These are phyloP conservation scores for Amphimallon solstitiale DNA, from an alignment of 2,888 invertebrate species.

Conservation along the genomic window DNA sequence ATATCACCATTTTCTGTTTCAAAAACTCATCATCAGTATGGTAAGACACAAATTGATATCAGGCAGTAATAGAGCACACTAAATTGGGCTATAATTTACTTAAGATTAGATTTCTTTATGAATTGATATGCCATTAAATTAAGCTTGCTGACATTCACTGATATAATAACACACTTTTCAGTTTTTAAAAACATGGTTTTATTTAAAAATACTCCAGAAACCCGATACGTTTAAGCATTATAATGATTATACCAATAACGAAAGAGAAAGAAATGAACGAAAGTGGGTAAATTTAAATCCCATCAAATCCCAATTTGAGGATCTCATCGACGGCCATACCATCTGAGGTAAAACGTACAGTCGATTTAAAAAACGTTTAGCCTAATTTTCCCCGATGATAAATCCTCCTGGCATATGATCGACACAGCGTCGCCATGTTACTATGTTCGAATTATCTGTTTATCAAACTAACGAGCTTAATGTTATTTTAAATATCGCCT, in stretches of 20 bases:
- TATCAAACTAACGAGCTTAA: conserved; percentile 44
- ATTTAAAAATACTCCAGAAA: conserved; percentile 4
- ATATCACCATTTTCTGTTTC: too few relatives aligned
- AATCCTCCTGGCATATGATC: conserved; percentile 12
- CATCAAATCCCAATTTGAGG: conserved; percentile 42
- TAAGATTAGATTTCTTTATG: too few relatives aligned
- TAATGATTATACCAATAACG: not conserved
- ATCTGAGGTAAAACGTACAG: not conserved
- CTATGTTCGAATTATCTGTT: conserved; percentile 32
- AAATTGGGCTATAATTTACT: too few relatives aligned
- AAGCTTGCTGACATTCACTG: too few relatives aligned
- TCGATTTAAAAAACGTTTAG: conserved; percentile 30
- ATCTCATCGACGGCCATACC: not conserved
- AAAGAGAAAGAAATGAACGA: not conserved
- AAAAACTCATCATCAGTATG: too few relatives aligned
- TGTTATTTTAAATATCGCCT: conserved; percentile 49
- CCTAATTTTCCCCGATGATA: conserved; percentile 35
- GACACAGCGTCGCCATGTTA: not conserved
- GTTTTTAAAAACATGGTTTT: too few relatives aligned
- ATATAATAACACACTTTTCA: too few relatives aligned
- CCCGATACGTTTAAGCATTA: conserved; percentile 1
- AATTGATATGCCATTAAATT: too few relatives aligned
- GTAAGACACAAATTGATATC: too few relatives aligned
- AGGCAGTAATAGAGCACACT: too few relatives aligned
- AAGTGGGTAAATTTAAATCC: conserved; percentile 40